Base-by-base conservation (phyloP, 2,113 vertebrate genomes). In the Syngnathoides biaculeatus region DNA sequence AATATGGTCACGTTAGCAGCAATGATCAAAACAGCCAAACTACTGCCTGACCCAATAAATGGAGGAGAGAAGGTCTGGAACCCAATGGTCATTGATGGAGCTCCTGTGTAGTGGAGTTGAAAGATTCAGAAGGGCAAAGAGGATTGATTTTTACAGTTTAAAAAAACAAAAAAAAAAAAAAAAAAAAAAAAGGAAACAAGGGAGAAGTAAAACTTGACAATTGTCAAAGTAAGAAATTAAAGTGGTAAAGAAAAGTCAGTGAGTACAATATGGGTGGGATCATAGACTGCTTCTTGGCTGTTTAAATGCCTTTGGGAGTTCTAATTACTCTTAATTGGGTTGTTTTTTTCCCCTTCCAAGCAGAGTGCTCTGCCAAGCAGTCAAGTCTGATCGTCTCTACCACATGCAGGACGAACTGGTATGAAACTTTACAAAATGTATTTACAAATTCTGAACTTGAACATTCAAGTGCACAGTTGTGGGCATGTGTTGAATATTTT, bases 291-390 rank as follows among this genome's bases (percentile, higher is more conserved):
- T 69, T 64, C 50, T 42, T 40, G 64, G 38, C 55, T 68, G 45
- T 56, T 72, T 69, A 38, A 38, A 72, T 78, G 61, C 69, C 59
- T 67, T 64, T 40, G 69, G 78, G 81, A 88, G 84, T 87, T 76
- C 77, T 68, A 90, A 90, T 84, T 59, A 71, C 39, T 61, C 72
- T 68, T 85, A 87, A 87, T 78, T 73, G 69, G 69, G 68, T 55
- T 1, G n/a, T 62, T 64, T 55, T 45, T 84, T 81, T 15, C 30
- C 5, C 73, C 77, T 80, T 61, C 70, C 27, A 39, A 60, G 30
- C 69, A 70, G 58, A 72, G 53, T 4, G 5, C 48, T 69, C 22
- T 53, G 35, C n/a, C 9, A 38, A 74, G 40, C 71, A 69, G 68
- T 77, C 6, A 10, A 26, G 20, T 66, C 71, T 0, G 7, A 72